These are phyloP conservation scores for Erebia palarica DNA, from an alignment of 2,888 invertebrate species.

Conservation along the genomic window DNA sequence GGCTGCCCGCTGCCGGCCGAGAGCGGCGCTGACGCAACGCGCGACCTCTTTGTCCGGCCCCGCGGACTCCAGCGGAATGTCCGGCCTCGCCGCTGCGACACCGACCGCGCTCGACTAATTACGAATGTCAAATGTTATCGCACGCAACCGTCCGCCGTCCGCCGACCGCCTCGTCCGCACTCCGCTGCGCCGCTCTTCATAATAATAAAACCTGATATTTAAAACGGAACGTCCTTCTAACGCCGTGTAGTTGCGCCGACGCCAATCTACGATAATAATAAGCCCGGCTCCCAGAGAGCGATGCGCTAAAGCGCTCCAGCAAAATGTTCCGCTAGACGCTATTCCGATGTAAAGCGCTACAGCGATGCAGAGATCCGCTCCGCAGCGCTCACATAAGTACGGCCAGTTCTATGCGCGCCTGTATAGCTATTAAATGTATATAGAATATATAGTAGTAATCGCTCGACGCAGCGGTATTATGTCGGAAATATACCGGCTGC, in stretches of 20 bases:
- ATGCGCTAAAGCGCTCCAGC: slow-evolving; percentile 68
- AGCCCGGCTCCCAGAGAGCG: slow-evolving; percentile 71
- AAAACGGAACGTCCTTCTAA: slow-evolving; percentile 84
- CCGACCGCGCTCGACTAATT: slow-evolving; percentile 76
- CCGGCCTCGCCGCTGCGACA: slow-evolving; percentile 58
- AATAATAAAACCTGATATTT: slow-evolving; percentile 84
- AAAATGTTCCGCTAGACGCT: slow-evolving; percentile 53
- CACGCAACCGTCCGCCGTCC: slow-evolving; percentile 78
- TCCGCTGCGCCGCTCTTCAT: slow-evolving; percentile 82
- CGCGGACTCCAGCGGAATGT: slow-evolving; percentile 58
- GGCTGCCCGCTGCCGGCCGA: not conserved
- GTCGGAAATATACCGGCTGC: slow-evolving; percentile 82
- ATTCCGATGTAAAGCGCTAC: slow-evolving; percentile 59
- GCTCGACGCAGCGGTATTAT: slow-evolving; percentile 84
- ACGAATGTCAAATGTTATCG: slow-evolving; percentile 83
- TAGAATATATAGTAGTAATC: slow-evolving; percentile 84
- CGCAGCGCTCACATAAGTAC: slow-evolving; percentile 82
- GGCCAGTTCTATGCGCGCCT: slow-evolving; percentile 83
- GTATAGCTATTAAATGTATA: slow-evolving; percentile 83
- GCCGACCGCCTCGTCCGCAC: slow-evolving; percentile 68
- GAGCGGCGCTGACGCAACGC: slow-evolving; percentile 71
- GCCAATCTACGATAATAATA: slow-evolving; percentile 84
- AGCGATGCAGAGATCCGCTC: slow-evolving; percentile 60
- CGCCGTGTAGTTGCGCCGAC: slow-evolving; percentile 83
- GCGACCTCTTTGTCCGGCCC: slow-evolving; percentile 79